Evolutionary conservation across 2,113 vertebrate species (phyloP).

Genomic region (Burhinus oedicnemus): DNA sequence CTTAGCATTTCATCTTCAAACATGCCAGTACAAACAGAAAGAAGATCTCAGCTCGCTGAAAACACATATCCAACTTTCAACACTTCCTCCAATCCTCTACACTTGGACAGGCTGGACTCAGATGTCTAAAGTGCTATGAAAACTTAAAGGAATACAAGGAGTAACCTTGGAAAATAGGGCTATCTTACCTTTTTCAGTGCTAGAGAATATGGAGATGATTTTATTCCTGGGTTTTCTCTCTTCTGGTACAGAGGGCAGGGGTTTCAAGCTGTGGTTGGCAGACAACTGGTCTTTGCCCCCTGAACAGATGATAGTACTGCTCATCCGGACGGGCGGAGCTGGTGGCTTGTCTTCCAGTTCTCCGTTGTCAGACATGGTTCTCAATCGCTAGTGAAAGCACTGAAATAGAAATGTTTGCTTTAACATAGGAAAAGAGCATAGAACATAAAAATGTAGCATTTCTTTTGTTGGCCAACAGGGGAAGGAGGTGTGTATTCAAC

Average conservation of each 20-base stretch:
- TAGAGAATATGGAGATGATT: conserved; percentile 95
- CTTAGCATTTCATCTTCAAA: background rate
- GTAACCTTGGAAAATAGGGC: background rate
- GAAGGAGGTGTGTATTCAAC: background rate
- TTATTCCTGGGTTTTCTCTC: conserved; percentile 93
- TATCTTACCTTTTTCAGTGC: conserved; percentile 89
- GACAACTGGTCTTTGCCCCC: conserved; percentile 88
- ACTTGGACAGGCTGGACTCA: background rate
- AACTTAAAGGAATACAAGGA: background rate
- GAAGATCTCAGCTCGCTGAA: background rate
- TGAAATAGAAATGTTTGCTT: conserved; percentile 34
- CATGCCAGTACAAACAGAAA: background rate
- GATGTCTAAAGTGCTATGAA: background rate
- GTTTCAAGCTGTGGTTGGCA: conserved; percentile 93
- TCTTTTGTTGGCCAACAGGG: background rate
- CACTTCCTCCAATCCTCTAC: background rate
- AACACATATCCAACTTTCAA: background rate
- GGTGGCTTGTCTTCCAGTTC: conserved; percentile 97
- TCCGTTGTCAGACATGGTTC: conserved; percentile 93
- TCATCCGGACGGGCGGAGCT: conserved; percentile 95
- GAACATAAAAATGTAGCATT: background rate
- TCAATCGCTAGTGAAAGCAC: conserved; percentile 57
- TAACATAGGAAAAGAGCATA: background rate
- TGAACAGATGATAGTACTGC: conserved; percentile 89
- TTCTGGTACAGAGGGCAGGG: conserved; percentile 94